A percentile compares a stretch with the other conserved stretches of the same genome.
Evolutionary conservation across 2,888 invertebrate genomes (phyloP).

Genomic region (Elysia crispata): DNA sequence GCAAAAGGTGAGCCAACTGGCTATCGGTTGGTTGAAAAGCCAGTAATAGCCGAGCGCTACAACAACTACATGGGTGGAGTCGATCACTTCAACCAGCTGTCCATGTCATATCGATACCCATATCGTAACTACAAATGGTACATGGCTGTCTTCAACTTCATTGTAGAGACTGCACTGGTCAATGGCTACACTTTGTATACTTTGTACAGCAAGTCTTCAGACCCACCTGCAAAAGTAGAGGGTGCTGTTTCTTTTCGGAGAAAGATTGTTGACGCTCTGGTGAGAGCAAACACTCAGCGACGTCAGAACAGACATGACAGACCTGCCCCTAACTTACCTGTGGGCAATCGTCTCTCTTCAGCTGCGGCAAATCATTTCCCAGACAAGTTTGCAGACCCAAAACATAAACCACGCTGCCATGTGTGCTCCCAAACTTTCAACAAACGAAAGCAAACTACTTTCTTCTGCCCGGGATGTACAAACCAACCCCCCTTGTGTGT

Average conservation of each 20-base stretch:
- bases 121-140: constrained; percentile 51
- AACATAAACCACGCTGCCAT: too few relatives aligned
- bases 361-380: too few relatives aligned
- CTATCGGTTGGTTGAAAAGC: constrained; percentile 37
- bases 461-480: too few relatives aligned
- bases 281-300: too few relatives aligned
- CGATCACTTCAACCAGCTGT: constrained; percentile 46
- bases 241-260: constrained; percentile 1
- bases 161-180: constrained; percentile 51
- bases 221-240: background rate
- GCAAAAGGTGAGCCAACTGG: constrained; percentile 29
- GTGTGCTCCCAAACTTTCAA: too few relatives aligned
- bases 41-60: constrained; percentile 42
- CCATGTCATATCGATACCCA: constrained; percentile 46
- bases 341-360: too few relatives aligned
- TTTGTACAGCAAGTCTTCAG: too few relatives aligned
- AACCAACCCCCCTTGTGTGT: too few relatives aligned
- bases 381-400: too few relatives aligned
- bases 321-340: too few relatives aligned
- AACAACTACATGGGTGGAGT: constrained; percentile 51
- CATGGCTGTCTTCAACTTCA: constrained; percentile 40
- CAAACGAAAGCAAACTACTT: too few relatives aligned
- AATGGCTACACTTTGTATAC: constrained; percentile 54
- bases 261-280: constrained; percentile 9
- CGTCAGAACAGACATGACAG: too few relatives aligned